These are phyloP conservation scores for Stenchaetothrips biformis DNA, from an alignment of 2,888 invertebrate genomes.

Conservation along the genomic window DNA sequence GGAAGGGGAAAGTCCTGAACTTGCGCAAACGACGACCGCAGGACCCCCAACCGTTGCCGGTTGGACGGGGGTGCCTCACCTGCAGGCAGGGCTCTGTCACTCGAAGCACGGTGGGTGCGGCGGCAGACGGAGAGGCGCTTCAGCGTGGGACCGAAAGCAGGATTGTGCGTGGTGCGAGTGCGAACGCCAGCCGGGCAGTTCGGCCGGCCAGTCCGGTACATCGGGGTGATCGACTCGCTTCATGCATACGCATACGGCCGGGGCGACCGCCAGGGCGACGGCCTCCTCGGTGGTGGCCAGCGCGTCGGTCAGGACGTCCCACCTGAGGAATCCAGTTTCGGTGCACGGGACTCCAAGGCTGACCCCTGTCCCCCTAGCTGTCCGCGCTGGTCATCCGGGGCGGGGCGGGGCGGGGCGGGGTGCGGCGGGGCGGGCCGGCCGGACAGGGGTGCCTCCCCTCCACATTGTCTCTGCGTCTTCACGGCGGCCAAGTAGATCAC, in stretches of 20 bases:
- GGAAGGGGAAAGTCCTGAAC: no score
- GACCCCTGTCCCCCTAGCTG: no score
- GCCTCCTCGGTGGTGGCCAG: no score
- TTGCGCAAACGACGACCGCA: no score
- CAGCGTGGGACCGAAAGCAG: not conserved
- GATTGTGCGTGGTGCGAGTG: not conserved
- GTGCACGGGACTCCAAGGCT: not conserved
- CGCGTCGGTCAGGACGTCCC: not conserved
- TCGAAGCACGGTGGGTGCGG: no score
- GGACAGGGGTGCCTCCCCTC: not conserved
- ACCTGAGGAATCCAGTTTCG: conserved; percentile 14
- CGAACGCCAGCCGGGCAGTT: not conserved
- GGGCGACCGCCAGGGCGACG: no score
- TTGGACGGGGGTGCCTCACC: no score
- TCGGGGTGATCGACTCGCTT: not conserved
- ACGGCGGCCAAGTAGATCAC: not conserved
- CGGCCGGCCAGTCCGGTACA: not conserved
- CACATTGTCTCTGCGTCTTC: not conserved
- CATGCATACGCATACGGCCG: conserved; percentile 8
- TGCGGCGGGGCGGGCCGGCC: not conserved
- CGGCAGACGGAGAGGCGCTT: not conserved
- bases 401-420: not conserved
- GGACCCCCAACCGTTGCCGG: no score
- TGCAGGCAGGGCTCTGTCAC: no score
- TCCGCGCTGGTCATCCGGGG: no score